Evolutionary conservation across 2,797 vertebrate species (phyloP).

Genomic region (Sebastes trivittatus): DNA sequence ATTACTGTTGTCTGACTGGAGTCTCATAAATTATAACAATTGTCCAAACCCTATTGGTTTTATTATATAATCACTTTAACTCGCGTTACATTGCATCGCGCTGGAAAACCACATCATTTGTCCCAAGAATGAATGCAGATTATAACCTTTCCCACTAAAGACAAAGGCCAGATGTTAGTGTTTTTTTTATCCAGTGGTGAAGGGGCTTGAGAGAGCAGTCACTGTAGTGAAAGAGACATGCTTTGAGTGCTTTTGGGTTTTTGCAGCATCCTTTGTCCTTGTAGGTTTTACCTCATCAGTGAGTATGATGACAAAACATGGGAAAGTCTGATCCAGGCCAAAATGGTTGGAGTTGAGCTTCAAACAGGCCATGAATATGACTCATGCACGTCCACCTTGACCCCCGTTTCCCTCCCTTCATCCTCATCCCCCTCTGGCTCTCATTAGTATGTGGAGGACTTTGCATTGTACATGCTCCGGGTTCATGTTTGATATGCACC

Average conservation of each 20-base stretch:
- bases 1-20: too few relatives aligned
- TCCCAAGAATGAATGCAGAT: too few relatives aligned
- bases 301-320: constrained; percentile 12
- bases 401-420: background rate
- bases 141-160: too few relatives aligned
- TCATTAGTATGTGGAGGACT: constrained; percentile 55
- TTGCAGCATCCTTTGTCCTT: constrained; percentile 13
- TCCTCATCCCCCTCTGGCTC: constrained; percentile 10
- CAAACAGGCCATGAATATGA: constrained; percentile 10
- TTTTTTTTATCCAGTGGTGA: background rate
- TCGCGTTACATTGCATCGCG: too few relatives aligned
- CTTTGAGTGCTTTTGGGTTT: constrained; percentile 22
- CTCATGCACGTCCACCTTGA: constrained; percentile 53
- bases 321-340: background rate
- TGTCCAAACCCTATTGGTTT: background rate
- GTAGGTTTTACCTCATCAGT: constrained; percentile 20
- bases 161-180: too few relatives aligned
- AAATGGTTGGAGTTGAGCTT: constrained; percentile 1
- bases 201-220: background rate
- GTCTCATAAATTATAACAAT: background rate
- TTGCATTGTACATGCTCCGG: constrained; percentile 51
- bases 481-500: constrained; percentile 57
- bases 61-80: too few relatives aligned
- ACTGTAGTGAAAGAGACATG: background rate
- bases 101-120: too few relatives aligned